phyloP scores from a whole-genome alignment of 2,888 invertebrate species.

The Hypsopygia costalis region DNA sequence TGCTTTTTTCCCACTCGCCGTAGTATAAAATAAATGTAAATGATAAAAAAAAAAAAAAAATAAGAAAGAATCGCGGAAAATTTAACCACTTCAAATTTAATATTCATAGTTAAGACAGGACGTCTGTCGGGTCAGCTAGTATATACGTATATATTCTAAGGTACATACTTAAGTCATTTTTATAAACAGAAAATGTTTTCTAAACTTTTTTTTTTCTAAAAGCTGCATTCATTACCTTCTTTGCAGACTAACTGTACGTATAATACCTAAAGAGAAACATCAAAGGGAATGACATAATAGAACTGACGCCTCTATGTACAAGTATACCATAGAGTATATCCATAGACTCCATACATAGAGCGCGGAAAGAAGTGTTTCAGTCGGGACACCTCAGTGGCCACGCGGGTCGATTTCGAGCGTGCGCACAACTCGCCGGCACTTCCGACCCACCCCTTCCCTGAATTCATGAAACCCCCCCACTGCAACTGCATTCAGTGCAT shows the following conservation, averaged over 20 bases:
- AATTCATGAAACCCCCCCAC: slow-evolving; percentile 41
- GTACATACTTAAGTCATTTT: too few relatives aligned
- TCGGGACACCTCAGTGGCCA: slow-evolving; percentile 58
- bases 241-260: slow-evolving; percentile 21
- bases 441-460: slow-evolving; percentile 40
- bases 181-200: too few relatives aligned
- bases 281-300: slow-evolving; percentile 77
- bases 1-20: too few relatives aligned
- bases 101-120: too few relatives aligned
- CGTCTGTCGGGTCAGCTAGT: too few relatives aligned
- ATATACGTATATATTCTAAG: too few relatives aligned
- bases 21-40: too few relatives aligned
- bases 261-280: slow-evolving; percentile 43
- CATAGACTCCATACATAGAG: slow-evolving; percentile 25
- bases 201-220: background rate
- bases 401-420: slow-evolving; percentile 72
- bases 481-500: slow-evolving; percentile 79
- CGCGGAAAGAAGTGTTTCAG: slow-evolving; percentile 46
- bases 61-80: too few relatives aligned
- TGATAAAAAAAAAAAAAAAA: too few relatives aligned
- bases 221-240: background rate
- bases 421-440: slow-evolving; percentile 48
- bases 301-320: slow-evolving; percentile 34
- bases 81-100: too few relatives aligned
- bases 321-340: slow-evolving; percentile 26